Base-by-base conservation (phyloP, 2,113 vertebrate genomes). In the Aleadryas rufinucha region DNA sequence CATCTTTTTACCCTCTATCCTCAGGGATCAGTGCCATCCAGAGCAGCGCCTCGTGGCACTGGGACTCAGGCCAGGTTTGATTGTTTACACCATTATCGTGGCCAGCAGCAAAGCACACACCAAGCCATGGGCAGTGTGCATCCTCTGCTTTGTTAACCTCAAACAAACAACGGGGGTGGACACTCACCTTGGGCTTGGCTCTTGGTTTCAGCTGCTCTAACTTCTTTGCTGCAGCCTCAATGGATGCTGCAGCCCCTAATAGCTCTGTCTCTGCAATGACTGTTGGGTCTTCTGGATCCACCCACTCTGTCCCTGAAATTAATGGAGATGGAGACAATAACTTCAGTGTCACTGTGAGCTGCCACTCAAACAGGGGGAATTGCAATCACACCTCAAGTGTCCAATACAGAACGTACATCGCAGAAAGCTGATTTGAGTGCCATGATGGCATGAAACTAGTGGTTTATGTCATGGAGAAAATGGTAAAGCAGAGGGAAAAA, bases 151-250 rank as follows among this genome's bases (percentile, higher is more conserved):
- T 23, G 42, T 14, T 14, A 68, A 54, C 33, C 37, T 31, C 35
- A 78, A 59, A 87, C 59, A 87, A 77, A 79, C 49, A 69, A 9
- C 2, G 53, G 63, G 35, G 50, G 42, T 2, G 20, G 65, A 94
- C 57, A 97, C 98, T 98, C 95, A 99, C 99, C 99, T 99, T 99
- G 35, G 99, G 99, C 89, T 99, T 99, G 95, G 99, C 99, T 98
- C 99, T 98, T 49, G 99, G 99, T 95, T 99, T 99, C 94, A 99
- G 98, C 94, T 99, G 99, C 97, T 99, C 99, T 83, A 99, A 98
- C 98, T 99, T 99, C 98, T 99, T 99, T 89, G 99, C 99, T 45
- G 99, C 99, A 42, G 99, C 99, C 97, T 99, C 99, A 82, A 99
- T 99, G 78, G 99, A 99, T 4, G 99, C 99, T 22, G 99, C 99